Conservation (phyloP, 1,140 invertebrate genomes). For the Hetaerina americana region DNA sequence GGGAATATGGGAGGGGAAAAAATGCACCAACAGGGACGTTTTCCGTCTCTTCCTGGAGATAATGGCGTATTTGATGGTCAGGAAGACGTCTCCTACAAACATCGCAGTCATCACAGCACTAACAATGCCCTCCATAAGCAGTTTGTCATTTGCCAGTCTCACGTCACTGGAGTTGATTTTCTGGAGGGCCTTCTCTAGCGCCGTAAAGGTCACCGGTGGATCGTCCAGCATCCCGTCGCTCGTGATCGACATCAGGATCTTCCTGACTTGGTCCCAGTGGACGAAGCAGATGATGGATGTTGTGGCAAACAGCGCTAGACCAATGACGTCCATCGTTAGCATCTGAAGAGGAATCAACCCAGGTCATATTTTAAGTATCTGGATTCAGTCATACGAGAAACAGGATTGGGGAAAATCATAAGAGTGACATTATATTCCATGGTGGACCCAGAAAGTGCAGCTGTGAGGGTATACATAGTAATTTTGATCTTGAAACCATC, state of each 20-base stretch:
- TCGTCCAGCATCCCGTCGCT: not conserved
- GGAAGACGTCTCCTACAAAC: not conserved
- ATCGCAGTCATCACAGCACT: not conserved
- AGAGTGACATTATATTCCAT: no score
- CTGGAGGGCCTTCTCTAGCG: not conserved
- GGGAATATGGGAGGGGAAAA: not conserved
- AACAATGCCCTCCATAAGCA: not conserved
- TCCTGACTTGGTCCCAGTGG: not conserved
- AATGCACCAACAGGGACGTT: not conserved
- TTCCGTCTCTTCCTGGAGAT: not conserved
- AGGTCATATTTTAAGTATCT: no score
- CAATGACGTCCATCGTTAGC: not conserved
- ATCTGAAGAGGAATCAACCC: no score
- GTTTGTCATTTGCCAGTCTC: not conserved
- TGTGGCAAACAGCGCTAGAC: not conserved
- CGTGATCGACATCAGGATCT: not conserved
- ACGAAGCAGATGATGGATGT: not conserved
- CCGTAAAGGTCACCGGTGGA: not conserved
- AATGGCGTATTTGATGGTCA: slow-evolving; percentile 2
- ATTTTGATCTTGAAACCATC: no score
- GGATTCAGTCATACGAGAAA: no score
- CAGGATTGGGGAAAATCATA: no score
- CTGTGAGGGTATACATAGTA: no score
- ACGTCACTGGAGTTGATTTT: not conserved
- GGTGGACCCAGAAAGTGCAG: no score